A percentile compares a stretch with the other conserved stretches of the same genome.
Conservation (phyloP, 2,113 vertebrate species). For the Sinosuthora webbiana region DNA sequence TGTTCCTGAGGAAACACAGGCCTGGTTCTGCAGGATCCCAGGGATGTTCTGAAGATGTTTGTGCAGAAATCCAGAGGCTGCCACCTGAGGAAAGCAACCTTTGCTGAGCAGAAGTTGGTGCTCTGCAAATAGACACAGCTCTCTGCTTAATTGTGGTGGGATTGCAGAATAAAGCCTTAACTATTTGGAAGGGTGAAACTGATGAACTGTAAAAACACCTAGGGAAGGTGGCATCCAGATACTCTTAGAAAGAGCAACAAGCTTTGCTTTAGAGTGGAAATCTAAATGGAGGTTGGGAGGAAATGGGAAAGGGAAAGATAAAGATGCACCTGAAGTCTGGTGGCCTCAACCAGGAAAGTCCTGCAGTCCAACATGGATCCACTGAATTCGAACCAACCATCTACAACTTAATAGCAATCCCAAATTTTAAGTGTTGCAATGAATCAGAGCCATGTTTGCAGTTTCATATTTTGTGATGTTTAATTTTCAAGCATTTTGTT, state of each 20-base stretch:
- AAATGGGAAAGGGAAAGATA: neutral
- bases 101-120: neutral
- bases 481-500: slow-evolving; percentile 63
- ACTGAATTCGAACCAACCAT: neutral
- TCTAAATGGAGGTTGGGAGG: neutral
- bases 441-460: slow-evolving; percentile 18
- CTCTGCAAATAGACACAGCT: neutral
- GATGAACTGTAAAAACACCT: neutral
- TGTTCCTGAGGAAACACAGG: neutral
- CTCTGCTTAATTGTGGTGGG: neutral
- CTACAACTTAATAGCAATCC: neutral
- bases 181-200: neutral
- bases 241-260: neutral
- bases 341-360: neutral
- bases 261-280: neutral
- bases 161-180: neutral
- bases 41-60: neutral
- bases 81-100: neutral
- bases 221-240: neutral
- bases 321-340: neutral
- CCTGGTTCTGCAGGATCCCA: neutral
- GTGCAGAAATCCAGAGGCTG: neutral
- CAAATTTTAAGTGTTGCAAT: neutral
- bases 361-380: neutral
- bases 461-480: slow-evolving; percentile 51